phyloP scores from a whole-genome alignment of 2,888 invertebrate species.

The Apantesis nais region DNA sequence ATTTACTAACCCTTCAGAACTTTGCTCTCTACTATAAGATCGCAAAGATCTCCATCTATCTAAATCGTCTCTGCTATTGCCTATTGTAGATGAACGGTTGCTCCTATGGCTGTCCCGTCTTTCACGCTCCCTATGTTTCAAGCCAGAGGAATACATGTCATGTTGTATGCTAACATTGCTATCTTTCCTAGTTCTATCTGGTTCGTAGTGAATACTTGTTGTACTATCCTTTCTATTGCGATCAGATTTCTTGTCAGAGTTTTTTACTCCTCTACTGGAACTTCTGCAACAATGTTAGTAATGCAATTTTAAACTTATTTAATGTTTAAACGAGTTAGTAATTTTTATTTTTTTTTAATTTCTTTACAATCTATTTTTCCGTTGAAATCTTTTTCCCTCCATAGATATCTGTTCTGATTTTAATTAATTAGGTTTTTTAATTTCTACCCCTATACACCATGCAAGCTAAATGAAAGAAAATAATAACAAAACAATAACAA shows the following conservation, averaged over 20 bases:
- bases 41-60: slow-evolving; percentile 80
- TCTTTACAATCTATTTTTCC: no score
- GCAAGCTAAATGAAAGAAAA: no score
- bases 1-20: slow-evolving; percentile 74
- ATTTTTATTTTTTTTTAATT: no score
- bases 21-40: slow-evolving; percentile 81
- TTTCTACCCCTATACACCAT: no score
- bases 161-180: slow-evolving; percentile 76
- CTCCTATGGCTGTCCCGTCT: slow-evolving; percentile 77
- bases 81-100: slow-evolving; percentile 78
- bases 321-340: background rate
- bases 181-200: slow-evolving; percentile 68
- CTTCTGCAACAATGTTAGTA: slow-evolving; percentile 59
- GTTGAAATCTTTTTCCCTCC: background rate
- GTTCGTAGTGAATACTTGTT: slow-evolving; percentile 70
- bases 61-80: slow-evolving; percentile 79
- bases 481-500: no score
- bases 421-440: background rate
- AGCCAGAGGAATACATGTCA: slow-evolving; percentile 61
- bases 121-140: slow-evolving; percentile 70
- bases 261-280: slow-evolving; percentile 76
- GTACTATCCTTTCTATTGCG: slow-evolving; percentile 74
- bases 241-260: slow-evolving; percentile 71
- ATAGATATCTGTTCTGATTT: background rate
- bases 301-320: background rate